phyloP scores from a whole-genome alignment of 92 coral and sea anemone species.

The Porites evermanni region DNA sequence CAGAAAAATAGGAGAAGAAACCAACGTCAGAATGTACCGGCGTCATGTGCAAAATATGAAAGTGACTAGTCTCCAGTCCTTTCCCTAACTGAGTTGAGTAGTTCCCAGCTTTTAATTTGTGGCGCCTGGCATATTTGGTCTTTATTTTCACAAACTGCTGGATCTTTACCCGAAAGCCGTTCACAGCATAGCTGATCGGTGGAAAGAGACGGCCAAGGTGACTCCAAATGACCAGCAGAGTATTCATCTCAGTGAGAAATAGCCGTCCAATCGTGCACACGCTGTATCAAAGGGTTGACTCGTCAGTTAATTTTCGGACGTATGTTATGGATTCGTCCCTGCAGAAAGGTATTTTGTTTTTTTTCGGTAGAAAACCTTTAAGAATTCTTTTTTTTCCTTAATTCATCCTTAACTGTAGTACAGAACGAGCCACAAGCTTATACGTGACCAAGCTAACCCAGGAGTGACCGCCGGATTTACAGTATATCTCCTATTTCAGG shows the following conservation, averaged over 20 bases:
- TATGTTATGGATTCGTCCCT: not conserved
- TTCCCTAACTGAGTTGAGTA: not conserved
- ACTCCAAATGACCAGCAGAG: not conserved
- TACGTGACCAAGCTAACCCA: too few relatives aligned
- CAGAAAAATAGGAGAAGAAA: not conserved
- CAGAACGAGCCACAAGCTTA: too few relatives aligned
- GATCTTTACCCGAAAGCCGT: not conserved
- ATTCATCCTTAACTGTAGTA: too few relatives aligned
- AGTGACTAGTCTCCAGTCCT: not conserved
- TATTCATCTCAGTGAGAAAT: not conserved
- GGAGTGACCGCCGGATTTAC: too few relatives aligned
- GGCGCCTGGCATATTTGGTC: not conserved
- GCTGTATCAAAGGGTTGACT: not conserved
- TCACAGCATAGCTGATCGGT: too few relatives aligned
- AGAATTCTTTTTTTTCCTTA: too few relatives aligned
- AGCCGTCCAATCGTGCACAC: not conserved
- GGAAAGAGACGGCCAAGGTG: not conserved
- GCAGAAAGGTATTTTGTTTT: not conserved
- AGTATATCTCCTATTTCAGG: too few relatives aligned
- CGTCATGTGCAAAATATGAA: not conserved
- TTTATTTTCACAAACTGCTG: too few relatives aligned
- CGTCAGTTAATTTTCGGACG: not conserved
- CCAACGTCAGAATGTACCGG: not conserved
- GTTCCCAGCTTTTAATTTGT: not conserved
- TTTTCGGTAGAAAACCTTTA: too few relatives aligned